Base-by-base conservation (phyloP, 2,113 vertebrate genomes). In the Pholis gunnellus region DNA sequence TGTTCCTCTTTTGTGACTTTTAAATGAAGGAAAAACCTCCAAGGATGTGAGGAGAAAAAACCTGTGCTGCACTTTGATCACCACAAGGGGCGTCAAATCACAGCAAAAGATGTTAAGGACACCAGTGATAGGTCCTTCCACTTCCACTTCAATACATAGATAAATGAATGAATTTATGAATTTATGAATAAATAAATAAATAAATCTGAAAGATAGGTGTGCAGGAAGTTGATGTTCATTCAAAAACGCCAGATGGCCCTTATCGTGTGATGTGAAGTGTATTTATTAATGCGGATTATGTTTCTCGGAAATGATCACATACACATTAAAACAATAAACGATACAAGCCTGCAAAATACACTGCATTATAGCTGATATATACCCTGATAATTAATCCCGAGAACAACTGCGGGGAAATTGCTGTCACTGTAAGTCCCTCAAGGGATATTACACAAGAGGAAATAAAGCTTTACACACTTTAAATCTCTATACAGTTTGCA, bases 131-230 rank as follows among this genome's bases (percentile, higher is more conserved):
- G 5, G 17, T 1, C 44, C 20, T 15, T 20, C 29, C 74, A 80
- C 79, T 89, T 90, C 81, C 78, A 73, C 46, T 76, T n/a, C 60
- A 9, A 68, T 9, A 9, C 14, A 50, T 2, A 48, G 15, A 48
- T 18, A 18, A 6, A 56, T 56, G 10, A n/a, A n/a, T 5, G 5
- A 11, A 27, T 14, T 4, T n/a, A 54, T 20, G 20, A 50, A 54
- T 54, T 42, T 0, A 44, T 46, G 13, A 56, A 56, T 54, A 7
- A 52, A 20, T 20, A 18, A 22, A 52, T 52, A 9, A 22, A 54
- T 54, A 5, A 46, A 15, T 14, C 8, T 56, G 1, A 0, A n/a
- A 9, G 3, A 52, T 13, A 56, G 0, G 7, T 54, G 27, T 10
- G 13, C 9, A 59, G 57, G 14, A 60, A 31, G 22, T 61, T 6